phyloP scores from a whole-genome alignment of 64 coral and sea anemone species.

The Hydrozoanthus tunicans region DNA sequence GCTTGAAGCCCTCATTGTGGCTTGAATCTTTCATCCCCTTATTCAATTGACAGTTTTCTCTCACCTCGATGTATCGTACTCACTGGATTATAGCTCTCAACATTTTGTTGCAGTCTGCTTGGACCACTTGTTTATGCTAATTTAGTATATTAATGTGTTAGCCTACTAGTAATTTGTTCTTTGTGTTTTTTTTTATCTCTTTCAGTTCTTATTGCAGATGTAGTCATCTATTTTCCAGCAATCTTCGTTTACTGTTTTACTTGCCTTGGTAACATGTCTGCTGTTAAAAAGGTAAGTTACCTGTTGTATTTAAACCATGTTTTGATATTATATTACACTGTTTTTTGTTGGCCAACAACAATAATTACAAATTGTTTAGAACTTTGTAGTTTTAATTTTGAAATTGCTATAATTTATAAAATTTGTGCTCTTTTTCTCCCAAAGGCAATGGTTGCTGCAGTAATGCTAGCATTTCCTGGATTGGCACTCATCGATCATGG shows the following conservation, averaged over 20 bases:
- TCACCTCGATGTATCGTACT: no score
- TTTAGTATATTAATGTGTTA: no score
- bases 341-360: no score
- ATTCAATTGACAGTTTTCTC: no score
- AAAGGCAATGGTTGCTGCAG: slow-evolving; percentile 66
- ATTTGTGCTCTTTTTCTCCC: neutral
- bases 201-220: slow-evolving; percentile 78
- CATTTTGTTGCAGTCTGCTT: no score
- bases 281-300: slow-evolving; percentile 45
- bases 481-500: slow-evolving; percentile 95
- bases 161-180: no score
- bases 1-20: no score
- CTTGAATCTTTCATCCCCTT: no score
- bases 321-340: no score
- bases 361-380: neutral
- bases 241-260: slow-evolving; percentile 71
- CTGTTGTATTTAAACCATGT: no score
- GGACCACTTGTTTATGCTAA: no score
- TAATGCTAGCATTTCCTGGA: slow-evolving; percentile 82
- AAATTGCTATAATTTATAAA: neutral
- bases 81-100: no score
- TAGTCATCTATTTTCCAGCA: slow-evolving; percentile 84
- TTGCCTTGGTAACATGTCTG: slow-evolving; percentile 44
- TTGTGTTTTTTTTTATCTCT: neutral
- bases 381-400: neutral